A percentile compares a stretch with the other conserved stretches of the same genome.
Conservation (phyloP, 2,888 invertebrate genomes). For the Lymantria monacha region DNA sequence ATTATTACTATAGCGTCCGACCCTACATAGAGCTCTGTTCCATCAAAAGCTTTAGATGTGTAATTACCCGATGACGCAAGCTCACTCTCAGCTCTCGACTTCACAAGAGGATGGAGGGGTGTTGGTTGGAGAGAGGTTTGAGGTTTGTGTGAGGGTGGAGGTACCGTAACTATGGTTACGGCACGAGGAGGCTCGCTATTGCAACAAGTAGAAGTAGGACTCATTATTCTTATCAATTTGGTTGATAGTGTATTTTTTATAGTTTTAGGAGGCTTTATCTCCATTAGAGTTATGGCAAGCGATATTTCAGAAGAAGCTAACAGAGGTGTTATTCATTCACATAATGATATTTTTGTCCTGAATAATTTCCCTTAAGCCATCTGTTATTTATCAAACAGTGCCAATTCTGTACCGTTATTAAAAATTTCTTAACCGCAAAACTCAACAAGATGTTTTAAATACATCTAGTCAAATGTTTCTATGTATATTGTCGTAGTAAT, state of each 20-base stretch:
- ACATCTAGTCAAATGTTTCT: too few species aligned
- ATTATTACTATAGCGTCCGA: conserved; percentile 40
- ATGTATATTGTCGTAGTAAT: too few species aligned
- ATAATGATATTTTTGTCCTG: too few species aligned
- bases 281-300: too few species aligned
- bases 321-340: too few species aligned
- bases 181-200: conserved; percentile 41
- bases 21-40: conserved; percentile 51
- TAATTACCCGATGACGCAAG: conserved; percentile 71
- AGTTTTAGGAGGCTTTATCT: not conserved
- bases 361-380: too few species aligned
- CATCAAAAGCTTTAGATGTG: conserved; percentile 71
- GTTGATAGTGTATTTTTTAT: not conserved
- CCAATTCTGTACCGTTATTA: too few species aligned
- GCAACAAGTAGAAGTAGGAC: conserved; percentile 73
- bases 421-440: too few species aligned
- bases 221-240: conserved; percentile 28
- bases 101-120: conserved; percentile 46
- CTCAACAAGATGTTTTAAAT: too few species aligned
- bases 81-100: conserved; percentile 58
- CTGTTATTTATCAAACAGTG: too few species aligned
- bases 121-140: conserved; percentile 27
- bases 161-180: conserved; percentile 59
- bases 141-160: conserved; percentile 23
- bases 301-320: too few species aligned